A percentile compares a stretch with the other conserved stretches of the same genome.
phyloP scores from a whole-genome alignment of 1,140 invertebrate species.

The Latrodectus geometricus region DNA sequence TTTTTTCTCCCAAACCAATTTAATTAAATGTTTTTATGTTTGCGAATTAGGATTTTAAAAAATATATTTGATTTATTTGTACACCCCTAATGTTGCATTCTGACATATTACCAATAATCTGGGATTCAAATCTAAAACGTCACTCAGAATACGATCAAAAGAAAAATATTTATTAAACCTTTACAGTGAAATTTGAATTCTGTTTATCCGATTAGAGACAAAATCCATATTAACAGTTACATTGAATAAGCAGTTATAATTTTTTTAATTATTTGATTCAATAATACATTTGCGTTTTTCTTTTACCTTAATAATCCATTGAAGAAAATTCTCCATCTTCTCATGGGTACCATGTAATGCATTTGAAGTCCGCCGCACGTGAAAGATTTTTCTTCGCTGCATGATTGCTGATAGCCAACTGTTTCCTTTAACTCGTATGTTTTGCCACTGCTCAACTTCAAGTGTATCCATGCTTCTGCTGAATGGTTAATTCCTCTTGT shows the following conservation, averaged over 20 bases:
- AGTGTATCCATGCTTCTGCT: not conserved
- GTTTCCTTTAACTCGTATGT: not conserved
- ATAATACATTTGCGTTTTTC: too few relatives aligned
- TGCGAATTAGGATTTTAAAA: too few relatives aligned
- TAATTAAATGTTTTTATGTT: too few relatives aligned
- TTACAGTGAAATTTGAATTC: not conserved
- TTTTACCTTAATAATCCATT: not conserved
- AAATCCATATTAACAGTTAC: too few relatives aligned
- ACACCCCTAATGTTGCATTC: too few relatives aligned
- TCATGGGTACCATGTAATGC: not conserved
- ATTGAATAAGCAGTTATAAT: not conserved
- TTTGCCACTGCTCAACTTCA: not conserved
- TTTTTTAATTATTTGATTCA: not conserved
- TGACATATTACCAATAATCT: too few relatives aligned
- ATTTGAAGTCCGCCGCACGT: not conserved
- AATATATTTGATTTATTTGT: too few relatives aligned
- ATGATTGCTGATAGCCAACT: not conserved
- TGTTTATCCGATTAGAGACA: too few relatives aligned
- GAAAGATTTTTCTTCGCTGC: not conserved
- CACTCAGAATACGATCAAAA: too few relatives aligned
- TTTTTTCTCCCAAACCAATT: too few relatives aligned
- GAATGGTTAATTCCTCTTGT: not conserved
- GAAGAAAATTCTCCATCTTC: not conserved
- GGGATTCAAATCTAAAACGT: too few relatives aligned
- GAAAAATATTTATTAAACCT: too few relatives aligned